Conservation (phyloP, 1,140 invertebrate genomes). For the Drosophila trapezifrons region DNA sequence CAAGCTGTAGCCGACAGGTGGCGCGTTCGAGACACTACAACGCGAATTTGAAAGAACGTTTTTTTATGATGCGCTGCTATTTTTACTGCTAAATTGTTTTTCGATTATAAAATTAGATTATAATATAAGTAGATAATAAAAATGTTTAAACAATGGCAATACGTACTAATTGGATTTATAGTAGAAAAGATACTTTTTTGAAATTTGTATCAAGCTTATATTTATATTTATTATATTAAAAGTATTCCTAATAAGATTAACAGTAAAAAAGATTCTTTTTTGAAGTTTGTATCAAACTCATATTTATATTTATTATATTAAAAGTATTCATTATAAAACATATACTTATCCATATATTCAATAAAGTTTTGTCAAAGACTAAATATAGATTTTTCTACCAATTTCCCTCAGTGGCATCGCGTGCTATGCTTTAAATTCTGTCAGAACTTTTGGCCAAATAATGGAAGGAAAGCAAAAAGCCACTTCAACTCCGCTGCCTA, state of each 20-base stretch:
- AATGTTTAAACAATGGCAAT: not conserved
- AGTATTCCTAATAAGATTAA: too few species aligned
- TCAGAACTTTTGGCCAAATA: conserved; percentile 58
- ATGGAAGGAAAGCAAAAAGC: conserved; percentile 56
- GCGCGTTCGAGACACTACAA: too few species aligned
- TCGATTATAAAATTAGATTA: too few species aligned
- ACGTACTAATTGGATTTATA: too few species aligned
- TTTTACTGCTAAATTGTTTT: not conserved
- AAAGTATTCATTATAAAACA: not conserved
- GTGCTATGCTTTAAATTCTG: conserved; percentile 54
- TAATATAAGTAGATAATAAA: not conserved
- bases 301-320: too few species aligned
- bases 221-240: too few species aligned
- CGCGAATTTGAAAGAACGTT: too few species aligned
- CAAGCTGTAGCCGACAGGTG: too few species aligned
- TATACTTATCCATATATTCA: not conserved
- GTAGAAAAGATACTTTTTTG: too few species aligned
- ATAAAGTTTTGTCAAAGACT: not conserved
- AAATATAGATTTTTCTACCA: not conserved
- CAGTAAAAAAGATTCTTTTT: too few species aligned
- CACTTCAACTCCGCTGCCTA: conserved; percentile 4
- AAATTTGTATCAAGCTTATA: too few species aligned
- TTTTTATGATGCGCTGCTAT: not conserved
- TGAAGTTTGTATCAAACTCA: too few species aligned
- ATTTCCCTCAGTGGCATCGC: conserved; percentile 62